A percentile compares a stretch with the other conserved stretches of the same genome.
Evolutionary conservation across 2,113 vertebrate genomes (phyloP).

Genomic region (Aepyceros melampus): DNA sequence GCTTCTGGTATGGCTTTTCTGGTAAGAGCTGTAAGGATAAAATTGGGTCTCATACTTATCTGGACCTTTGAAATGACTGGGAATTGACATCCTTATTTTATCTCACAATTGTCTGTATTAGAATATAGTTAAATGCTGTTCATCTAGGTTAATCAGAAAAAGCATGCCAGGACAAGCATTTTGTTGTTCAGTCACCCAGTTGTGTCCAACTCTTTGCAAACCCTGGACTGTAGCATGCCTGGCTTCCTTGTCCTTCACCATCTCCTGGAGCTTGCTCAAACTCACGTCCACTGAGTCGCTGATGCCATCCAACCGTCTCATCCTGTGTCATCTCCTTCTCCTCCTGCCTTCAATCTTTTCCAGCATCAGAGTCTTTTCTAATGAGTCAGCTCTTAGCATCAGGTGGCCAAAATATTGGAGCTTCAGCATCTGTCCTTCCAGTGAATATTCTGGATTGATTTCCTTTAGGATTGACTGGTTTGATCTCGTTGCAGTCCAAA

Average conservation of each 20-base stretch:
- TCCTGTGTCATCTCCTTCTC: neutral
- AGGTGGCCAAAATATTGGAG: neutral
- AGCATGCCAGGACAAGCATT: neutral
- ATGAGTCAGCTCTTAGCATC: neutral
- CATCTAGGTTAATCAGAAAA: neutral
- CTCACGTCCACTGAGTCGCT: neutral
- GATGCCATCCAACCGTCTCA: neutral
- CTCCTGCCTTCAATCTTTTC: neutral
- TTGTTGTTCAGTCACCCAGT: neutral
- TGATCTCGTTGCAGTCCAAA: neutral
- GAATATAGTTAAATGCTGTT: slow-evolving; percentile 5
- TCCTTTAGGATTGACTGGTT: neutral
- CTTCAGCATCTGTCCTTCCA: neutral
- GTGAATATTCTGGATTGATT: neutral
- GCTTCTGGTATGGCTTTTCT: neutral
- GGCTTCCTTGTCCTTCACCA: neutral
- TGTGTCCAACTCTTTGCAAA: neutral
- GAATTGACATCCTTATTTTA: neutral
- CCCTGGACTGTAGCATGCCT: neutral
- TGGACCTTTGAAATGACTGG: neutral
- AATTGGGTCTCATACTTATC: neutral
- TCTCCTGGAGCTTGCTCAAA: neutral
- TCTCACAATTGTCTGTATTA: neutral
- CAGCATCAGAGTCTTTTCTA: neutral
- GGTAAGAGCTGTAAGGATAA: neutral